These are phyloP conservation scores for Pavo muticus DNA, from an alignment of 2,113 vertebrate species.

Conservation along the genomic window DNA sequence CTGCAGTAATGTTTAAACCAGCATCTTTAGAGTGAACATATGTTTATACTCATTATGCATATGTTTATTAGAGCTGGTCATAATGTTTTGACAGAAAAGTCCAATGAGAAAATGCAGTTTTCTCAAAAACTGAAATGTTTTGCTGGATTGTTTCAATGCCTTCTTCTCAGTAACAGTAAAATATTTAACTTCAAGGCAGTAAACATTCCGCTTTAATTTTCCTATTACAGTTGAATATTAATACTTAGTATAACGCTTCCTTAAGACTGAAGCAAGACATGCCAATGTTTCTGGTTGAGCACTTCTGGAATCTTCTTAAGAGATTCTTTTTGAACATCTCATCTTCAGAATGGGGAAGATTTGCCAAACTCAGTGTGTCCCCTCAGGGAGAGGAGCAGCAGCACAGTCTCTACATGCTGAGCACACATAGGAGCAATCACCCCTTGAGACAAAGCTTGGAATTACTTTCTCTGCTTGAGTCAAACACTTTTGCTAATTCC, in stretches of 20 bases:
- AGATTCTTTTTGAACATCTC: background rate
- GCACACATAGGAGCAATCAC: background rate
- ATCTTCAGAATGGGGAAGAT: background rate
- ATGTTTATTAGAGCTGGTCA: conserved; percentile 47
- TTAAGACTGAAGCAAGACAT: background rate
- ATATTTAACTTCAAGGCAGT: conserved; percentile 15
- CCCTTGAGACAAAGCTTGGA: background rate
- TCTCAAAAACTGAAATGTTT: background rate
- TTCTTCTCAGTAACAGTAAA: background rate
- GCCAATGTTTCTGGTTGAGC: background rate
- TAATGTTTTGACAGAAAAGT: conserved; percentile 22
- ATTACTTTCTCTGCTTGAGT: background rate
- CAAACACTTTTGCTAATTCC: background rate
- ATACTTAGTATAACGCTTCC: background rate
- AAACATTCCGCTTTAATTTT: conserved; percentile 26
- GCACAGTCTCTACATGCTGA: background rate
- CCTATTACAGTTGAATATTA: background rate
- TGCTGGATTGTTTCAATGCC: background rate
- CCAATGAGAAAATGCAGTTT: conserved; percentile 26
- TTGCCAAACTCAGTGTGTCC: background rate
- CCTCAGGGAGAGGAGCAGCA: background rate
- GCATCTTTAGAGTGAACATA: background rate
- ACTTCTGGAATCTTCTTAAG: background rate
- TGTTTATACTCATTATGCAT: conserved; percentile 48
- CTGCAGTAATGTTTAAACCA: background rate